Percentiles rank a stretch among this genome's conserved stretches.
Conservation (phyloP, 2,113 vertebrate species). For the Nipponia nippon region DNA sequence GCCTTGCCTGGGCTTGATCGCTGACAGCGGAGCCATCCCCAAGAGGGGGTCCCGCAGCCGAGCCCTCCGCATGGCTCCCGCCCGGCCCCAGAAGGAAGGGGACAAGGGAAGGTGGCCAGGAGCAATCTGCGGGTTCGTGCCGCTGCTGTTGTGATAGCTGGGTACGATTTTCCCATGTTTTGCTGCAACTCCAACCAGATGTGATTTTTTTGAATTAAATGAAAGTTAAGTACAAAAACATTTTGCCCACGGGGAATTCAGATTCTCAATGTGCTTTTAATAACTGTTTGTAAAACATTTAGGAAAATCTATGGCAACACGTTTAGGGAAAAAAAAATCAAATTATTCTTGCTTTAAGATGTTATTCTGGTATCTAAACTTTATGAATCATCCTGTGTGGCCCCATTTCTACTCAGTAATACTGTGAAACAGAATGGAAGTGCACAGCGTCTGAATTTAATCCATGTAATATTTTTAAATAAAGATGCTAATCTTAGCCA, state of each 20-base stretch:
- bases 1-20: not conserved
- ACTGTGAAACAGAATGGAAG: conserved; percentile 29
- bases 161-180: conserved; percentile 68
- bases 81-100: not conserved
- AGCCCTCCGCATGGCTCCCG: not conserved
- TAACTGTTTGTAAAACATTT: conserved; percentile 80
- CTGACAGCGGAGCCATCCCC: not conserved
- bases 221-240: conserved; percentile 78
- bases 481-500: conserved; percentile 28
- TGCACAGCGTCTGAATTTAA: conserved; percentile 46
- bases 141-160: conserved; percentile 59
- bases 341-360: conserved; percentile 78
- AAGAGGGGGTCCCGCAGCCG: not conserved
- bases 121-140: not conserved
- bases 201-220: conserved; percentile 69
- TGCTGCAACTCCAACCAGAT: conserved; percentile 69
- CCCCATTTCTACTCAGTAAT: conserved; percentile 59
- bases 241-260: conserved; percentile 75
- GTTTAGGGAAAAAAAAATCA: conserved; percentile 53
- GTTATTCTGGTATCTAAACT: conserved; percentile 75
- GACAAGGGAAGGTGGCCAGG: not conserved
- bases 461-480: conserved; percentile 55
- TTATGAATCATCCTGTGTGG: conserved; percentile 74
- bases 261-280: conserved; percentile 81
- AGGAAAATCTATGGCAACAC: conserved; percentile 78